Evolutionary conservation across 2,797 vertebrate species (phyloP).

Genomic region (Anolis apletophallus): DNA sequence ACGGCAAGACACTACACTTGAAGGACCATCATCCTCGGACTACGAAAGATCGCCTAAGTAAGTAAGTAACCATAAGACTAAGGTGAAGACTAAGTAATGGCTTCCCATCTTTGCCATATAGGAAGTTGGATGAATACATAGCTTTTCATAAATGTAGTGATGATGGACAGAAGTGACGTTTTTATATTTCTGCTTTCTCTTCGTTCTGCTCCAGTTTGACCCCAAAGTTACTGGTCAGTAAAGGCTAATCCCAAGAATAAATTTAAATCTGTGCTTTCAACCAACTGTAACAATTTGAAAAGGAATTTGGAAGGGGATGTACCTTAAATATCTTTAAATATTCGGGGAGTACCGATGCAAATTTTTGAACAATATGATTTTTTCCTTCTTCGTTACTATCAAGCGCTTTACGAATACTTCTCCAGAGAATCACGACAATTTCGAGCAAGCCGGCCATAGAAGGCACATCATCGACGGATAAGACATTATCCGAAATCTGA

Average conservation of each 20-base stretch:
- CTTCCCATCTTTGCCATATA: neutral
- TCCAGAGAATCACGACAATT: conserved; percentile 92
- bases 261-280: neutral
- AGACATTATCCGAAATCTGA: conserved; percentile 81
- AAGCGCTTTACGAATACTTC: conserved; percentile 86
- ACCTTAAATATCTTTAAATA: conserved; percentile 93
- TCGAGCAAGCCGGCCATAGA: conserved; percentile 89
- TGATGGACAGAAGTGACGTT: neutral
- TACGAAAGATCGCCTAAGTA: no score
- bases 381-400: conserved; percentile 86
- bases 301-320: conserved; percentile 24
- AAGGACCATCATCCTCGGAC: no score
- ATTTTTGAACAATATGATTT: conserved; percentile 85
- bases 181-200: neutral
- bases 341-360: conserved; percentile 86
- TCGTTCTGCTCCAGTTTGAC: neutral
- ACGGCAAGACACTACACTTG: no score
- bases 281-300: neutral
- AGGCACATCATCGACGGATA: conserved; percentile 79
- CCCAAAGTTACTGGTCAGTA: no score
- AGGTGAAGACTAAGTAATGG: neutral
- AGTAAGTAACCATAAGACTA: no score
- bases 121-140: neutral
- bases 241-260: neutral
- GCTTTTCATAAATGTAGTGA: neutral